Conservation (phyloP, 1,140 invertebrate species). For the Protaetia brevitarsis region DNA sequence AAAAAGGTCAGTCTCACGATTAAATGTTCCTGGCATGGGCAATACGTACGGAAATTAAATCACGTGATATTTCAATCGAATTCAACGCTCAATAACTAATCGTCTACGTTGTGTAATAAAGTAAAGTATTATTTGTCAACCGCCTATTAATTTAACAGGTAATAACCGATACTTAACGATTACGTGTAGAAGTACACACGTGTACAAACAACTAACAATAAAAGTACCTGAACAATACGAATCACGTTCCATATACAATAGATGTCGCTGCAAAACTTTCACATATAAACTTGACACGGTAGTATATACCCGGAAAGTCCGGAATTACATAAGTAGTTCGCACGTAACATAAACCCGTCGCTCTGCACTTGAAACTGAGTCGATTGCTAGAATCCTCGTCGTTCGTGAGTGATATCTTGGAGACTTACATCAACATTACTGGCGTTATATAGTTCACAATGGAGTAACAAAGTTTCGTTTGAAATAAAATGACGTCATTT, state of each 20-base stretch:
- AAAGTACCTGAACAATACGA: neutral
- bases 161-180: neutral
- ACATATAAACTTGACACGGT: too few species aligned
- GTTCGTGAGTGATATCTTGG: neutral
- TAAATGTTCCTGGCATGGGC: neutral
- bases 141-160: neutral
- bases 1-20: neutral
- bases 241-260: neutral
- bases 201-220: neutral
- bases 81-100: neutral
- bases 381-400: neutral
- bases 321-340: too few species aligned
- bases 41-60: neutral
- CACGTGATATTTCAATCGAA: neutral
- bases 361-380: too few species aligned
- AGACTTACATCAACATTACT: too few species aligned
- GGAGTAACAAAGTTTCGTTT: neutral
- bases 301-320: too few species aligned
- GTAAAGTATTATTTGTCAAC: neutral
- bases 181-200: neutral
- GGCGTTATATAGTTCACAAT: neutral
- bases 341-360: too few species aligned
- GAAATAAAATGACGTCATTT: neutral
- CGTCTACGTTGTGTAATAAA: neutral
- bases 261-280: too few species aligned